These are phyloP conservation scores for Xanthorhoe spadicearia DNA, from an alignment of 2,888 invertebrate genomes.

Conservation along the genomic window DNA sequence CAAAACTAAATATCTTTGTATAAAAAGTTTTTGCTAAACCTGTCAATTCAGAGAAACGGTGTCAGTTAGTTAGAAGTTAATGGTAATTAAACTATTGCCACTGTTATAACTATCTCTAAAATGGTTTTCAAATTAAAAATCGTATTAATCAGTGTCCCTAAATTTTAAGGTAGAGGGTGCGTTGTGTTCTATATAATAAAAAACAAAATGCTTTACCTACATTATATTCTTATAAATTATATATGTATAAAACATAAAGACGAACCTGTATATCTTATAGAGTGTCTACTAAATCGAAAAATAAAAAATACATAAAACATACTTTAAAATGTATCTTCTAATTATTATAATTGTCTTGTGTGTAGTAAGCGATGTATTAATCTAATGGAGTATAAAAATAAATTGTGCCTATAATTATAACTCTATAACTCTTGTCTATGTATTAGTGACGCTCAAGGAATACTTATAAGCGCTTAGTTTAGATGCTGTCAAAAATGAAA, in stretches of 20 bases:
- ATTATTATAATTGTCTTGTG: constrained; percentile 64
- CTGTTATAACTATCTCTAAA: constrained; percentile 68
- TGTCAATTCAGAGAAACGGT: constrained; percentile 81
- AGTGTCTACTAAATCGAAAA: constrained; percentile 79
- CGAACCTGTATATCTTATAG: constrained; percentile 77
- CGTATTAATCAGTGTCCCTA: constrained; percentile 78
- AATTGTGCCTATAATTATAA: constrained; percentile 80
- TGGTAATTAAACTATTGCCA: constrained; percentile 62
- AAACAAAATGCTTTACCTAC: constrained; percentile 83
- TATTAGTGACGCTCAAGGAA: constrained; percentile 81
- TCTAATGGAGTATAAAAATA: constrained; percentile 55
- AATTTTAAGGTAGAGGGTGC: constrained; percentile 67
- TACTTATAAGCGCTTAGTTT: constrained; percentile 79
- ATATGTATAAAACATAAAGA: constrained; percentile 74
- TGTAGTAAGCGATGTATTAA: constrained; percentile 72
- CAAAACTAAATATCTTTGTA: constrained; percentile 53
- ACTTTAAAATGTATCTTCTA: constrained; percentile 55
- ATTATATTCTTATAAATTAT: constrained; percentile 84
- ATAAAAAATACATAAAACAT: constrained; percentile 62
- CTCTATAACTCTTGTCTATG: constrained; percentile 65
- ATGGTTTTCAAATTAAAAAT: constrained; percentile 63
- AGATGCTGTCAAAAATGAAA: constrained; percentile 72
- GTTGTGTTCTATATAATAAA: constrained; percentile 78
- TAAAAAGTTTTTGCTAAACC: constrained; percentile 63
- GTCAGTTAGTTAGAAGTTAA: constrained; percentile 76